Conservation (phyloP, 2,113 vertebrate species). For the Strigops habroptila region DNA sequence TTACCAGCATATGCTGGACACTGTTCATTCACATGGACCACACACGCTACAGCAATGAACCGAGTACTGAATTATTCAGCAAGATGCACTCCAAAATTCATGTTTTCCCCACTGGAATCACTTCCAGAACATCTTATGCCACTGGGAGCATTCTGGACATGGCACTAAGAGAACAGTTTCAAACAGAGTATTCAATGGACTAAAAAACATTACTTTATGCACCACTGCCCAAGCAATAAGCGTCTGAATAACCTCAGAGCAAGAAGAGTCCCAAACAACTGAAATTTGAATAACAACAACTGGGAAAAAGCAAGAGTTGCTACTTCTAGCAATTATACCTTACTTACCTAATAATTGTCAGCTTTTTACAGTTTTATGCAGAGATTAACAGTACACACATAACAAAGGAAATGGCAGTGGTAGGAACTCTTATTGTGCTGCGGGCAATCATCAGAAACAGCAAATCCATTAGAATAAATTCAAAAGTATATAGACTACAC, state of each 20-base stretch:
- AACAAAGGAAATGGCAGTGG: not conserved
- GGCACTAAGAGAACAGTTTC: not conserved
- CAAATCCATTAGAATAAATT: not conserved
- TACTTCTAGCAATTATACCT: constrained; percentile 29
- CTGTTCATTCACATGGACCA: not conserved
- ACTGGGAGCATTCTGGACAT: not conserved
- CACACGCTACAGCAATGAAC: not conserved
- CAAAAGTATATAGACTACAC: constrained; percentile 13
- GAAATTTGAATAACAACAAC: constrained; percentile 28
- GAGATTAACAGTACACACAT: constrained; percentile 9
- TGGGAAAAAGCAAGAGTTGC: constrained; percentile 2
- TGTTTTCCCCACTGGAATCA: not conserved
- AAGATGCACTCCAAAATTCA: not conserved
- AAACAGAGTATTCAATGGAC: not conserved
- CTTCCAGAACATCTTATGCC: not conserved
- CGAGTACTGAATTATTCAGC: not conserved
- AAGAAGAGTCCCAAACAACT: not conserved
- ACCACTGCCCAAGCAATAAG: not conserved
- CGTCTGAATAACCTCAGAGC: not conserved
- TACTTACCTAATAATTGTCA: constrained; percentile 39
- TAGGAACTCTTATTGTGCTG: not conserved
- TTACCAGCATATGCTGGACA: not conserved
- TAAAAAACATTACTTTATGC: not conserved
- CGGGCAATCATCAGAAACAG: not conserved
- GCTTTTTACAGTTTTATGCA: not conserved